These are phyloP conservation scores for Leptonema lineaticorne DNA, from an alignment of 1,140 invertebrate species.

Conservation along the genomic window DNA sequence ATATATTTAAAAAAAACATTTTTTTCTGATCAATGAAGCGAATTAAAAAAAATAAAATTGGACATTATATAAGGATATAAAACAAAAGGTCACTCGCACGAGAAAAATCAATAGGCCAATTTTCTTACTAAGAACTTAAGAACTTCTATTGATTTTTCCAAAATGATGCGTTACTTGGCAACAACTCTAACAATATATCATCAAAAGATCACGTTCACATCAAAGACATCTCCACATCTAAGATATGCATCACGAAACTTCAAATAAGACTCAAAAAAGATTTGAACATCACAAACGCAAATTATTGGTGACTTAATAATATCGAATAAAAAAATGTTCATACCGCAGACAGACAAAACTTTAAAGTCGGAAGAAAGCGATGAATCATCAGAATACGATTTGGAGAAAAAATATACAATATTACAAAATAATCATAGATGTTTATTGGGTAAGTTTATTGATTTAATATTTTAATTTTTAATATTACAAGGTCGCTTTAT, in stretches of 20 bases:
- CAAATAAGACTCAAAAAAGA: background rate
- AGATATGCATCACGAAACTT: constrained; percentile 24
- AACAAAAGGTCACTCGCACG: background rate
- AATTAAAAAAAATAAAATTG: background rate
- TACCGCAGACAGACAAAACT: background rate
- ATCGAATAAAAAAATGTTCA: background rate
- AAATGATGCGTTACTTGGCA: constrained; percentile 33
- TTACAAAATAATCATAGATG: constrained; percentile 39
- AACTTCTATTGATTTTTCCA: constrained; percentile 36
- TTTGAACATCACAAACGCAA: background rate
- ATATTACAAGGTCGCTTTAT: no score
- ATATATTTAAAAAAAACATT: background rate
- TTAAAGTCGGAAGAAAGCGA: constrained; percentile 19
- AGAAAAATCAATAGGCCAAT: constrained; percentile 14
- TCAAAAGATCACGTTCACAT: constrained; percentile 21
- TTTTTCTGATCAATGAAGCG: no score
- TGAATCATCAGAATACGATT: constrained; percentile 16
- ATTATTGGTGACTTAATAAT: background rate
- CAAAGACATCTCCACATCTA: constrained; percentile 24
- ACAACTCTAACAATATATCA: constrained; percentile 32
- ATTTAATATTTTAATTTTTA: no score
- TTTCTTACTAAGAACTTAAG: constrained; percentile 5
- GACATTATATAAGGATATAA: background rate
- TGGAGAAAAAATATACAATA: constrained; percentile 24
- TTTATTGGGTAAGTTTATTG: constrained; percentile 33